Percentiles rank a stretch among this genome's conserved stretches.
Conservation (phyloP, 2,113 vertebrate species). For the Hystrix cristata region DNA sequence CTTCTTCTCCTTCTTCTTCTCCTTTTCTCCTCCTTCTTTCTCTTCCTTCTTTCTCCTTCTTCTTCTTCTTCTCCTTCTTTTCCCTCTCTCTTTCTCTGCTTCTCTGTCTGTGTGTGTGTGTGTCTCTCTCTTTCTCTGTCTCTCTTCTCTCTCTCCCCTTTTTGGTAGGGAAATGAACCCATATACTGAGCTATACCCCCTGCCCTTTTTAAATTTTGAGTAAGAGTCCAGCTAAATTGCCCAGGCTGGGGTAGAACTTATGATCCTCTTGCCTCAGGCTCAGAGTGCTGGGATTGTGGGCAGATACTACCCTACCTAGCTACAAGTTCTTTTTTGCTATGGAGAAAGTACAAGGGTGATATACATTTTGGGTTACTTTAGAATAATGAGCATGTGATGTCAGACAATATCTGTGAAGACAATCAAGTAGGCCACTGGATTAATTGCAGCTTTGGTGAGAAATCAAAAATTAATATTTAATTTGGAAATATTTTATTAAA, state of each 20-base stretch:
- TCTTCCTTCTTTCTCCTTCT: no score
- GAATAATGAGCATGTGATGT: neutral
- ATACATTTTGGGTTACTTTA: neutral
- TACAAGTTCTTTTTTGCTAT: neutral
- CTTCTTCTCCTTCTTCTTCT: no score
- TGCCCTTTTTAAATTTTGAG: neutral
- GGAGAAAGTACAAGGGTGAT: neutral
- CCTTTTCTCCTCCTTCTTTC: no score
- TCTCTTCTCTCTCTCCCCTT: neutral
- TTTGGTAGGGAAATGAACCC: neutral
- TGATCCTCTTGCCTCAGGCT: neutral
- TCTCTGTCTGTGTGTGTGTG: no score
- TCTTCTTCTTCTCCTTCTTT: no score
- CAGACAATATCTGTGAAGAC: neutral
- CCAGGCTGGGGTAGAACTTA: neutral
- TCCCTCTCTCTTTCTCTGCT: neutral
- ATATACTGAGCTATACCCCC: neutral
- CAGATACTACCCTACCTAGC: neutral
- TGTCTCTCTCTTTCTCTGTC: neutral
- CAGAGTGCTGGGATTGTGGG: neutral
- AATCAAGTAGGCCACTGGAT: neutral
- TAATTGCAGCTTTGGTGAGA: neutral
- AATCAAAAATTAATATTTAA: neutral
- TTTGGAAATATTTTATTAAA: neutral
- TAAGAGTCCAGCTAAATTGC: neutral